Evolutionary conservation across 2,888 invertebrate species (phyloP), one percentile per base, ranked within the genome.

Genomic region (Biston betularia): DNA sequence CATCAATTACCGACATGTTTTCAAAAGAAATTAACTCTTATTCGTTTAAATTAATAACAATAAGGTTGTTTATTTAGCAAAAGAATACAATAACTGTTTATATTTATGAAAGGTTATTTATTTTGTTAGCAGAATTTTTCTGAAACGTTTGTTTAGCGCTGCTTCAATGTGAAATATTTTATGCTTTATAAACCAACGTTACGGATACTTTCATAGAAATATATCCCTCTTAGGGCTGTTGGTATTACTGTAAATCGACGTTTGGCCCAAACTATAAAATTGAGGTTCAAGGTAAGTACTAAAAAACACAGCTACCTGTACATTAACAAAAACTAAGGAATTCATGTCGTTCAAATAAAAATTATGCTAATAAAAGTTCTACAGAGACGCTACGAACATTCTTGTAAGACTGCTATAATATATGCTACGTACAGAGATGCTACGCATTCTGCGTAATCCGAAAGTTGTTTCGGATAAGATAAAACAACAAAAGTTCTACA

Each of bases 191-290:
- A 75, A 79, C 73, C 75, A 75, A 71, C 72, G 73, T 81, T 75
- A 78, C 62, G 69, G 73, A 73, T 77, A 78, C 76, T 77, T 79
- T 71, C 69, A 63, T 65, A 67, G 57, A 79, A 77, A 83, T 79
- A 77, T 79, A 77, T 77, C 70, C 69, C 73, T 77, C 69, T 74
- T 70, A 73, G 71, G 72, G 71, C 58, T 70, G 59, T 68, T 76
- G 76, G 75, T 81, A 79, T 79, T 80, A 77, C 78, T 71, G 72
- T 69, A 62, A 68, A 71, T 71, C 68, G 62, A 64, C 59, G 65
- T 62, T 33, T 79, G 77, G 82, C 69, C 56, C 72, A 81, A 83
- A 65, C 62, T 9, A 68, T 35, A 55, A 38, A 40, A 46, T 10
- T 15, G 0, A 10, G 14, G 10, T 10, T 5, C 35, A 7, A 33